Percentiles rank a stretch among this genome's conserved stretches.
These are phyloP conservation scores for Hemibagrus wyckioides DNA, from an alignment of 2,113 vertebrate genomes.

Conservation along the genomic window DNA sequence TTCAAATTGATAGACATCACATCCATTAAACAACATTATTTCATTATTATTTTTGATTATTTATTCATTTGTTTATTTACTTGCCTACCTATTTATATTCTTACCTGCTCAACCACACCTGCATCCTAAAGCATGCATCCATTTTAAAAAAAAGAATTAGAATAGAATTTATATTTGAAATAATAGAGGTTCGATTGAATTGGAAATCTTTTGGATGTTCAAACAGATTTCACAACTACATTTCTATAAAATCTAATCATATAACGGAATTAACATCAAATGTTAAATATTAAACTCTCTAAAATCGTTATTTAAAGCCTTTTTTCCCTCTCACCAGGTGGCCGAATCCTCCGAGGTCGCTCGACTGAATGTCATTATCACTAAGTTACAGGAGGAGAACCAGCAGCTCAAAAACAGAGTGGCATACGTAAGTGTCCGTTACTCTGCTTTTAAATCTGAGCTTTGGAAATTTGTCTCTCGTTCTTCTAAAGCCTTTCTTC, in stretches of 20 bases:
- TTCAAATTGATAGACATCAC: background rate
- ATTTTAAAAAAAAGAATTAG: background rate
- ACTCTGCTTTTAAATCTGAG: background rate
- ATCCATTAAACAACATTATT: background rate
- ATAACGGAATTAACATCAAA: background rate
- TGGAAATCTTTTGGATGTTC: no score
- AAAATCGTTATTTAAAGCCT: background rate
- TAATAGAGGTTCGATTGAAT: no score
- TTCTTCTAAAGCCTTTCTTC: background rate
- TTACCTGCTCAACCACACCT: background rate
- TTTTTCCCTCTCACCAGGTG: conserved; percentile 59
- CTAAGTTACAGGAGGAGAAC: conserved; percentile 84
- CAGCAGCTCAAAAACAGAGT: conserved; percentile 83
- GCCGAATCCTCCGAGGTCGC: conserved; percentile 59
- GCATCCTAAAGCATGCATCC: background rate
- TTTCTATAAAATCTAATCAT: background rate
- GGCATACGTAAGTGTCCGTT: conserved; percentile 80
- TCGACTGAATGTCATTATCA: conserved; percentile 59
- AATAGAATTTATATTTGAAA: no score
- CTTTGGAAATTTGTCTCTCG: background rate
- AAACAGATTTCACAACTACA: background rate
- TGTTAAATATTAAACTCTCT: background rate
- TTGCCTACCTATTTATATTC: background rate
- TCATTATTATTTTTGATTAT: background rate
- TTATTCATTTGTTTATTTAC: background rate